These are phyloP conservation scores for Phyto melanocephala DNA, from an alignment of 2,888 invertebrate genomes.

Conservation along the genomic window DNA sequence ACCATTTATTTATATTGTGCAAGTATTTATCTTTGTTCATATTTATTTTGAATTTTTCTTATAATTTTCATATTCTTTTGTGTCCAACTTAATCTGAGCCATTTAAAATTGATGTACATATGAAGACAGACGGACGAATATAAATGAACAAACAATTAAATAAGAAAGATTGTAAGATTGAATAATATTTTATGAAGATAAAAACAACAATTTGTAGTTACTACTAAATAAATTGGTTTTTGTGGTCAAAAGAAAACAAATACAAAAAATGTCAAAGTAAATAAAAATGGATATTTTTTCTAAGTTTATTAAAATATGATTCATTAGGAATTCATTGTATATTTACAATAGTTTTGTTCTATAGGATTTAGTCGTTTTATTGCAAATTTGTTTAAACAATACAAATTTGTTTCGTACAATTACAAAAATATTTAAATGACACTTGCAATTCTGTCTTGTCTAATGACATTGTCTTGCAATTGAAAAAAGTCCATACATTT, in stretches of 20 bases:
- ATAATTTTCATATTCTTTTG: too few relatives aligned
- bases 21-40: background rate
- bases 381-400: too few relatives aligned
- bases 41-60: background rate
- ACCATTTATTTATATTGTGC: too few relatives aligned
- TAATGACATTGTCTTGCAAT: conserved; percentile 27
- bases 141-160: background rate
- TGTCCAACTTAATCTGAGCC: background rate
- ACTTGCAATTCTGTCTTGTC: conserved; percentile 24
- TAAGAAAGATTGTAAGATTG: background rate
- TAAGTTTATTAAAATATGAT: background rate
- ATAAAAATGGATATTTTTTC: background rate
- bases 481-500: conserved; percentile 32
- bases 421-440: background rate
- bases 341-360: background rate
- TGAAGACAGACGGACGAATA: background rate
- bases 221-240: background rate
- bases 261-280: background rate
- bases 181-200: background rate
- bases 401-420: background rate
- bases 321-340: background rate
- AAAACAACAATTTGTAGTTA: background rate
- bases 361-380: background rate
- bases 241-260: background rate
- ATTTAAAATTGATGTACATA: background rate